Percentiles rank a stretch among this genome's conserved stretches.
phyloP scores from a whole-genome alignment of 2,113 vertebrate species.

The Ptychochromis oligacanthus region DNA sequence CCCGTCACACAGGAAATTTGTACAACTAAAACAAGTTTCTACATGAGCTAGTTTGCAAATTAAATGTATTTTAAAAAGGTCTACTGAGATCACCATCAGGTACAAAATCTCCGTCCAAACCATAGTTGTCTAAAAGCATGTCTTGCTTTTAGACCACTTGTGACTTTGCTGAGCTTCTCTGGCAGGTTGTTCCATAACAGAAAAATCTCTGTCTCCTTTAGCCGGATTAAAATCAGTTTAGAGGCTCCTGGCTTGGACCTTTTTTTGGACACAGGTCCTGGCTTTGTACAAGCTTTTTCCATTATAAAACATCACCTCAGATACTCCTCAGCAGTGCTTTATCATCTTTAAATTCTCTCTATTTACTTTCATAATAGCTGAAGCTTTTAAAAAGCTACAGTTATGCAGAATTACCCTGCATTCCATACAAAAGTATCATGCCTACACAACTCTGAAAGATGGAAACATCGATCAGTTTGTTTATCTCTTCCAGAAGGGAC shows the following conservation, averaged over 20 bases:
- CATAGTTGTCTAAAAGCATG: neutral
- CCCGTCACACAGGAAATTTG: neutral
- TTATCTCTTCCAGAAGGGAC: neutral
- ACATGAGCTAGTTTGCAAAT: neutral
- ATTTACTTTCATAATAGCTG: neutral
- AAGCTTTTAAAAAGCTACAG: neutral
- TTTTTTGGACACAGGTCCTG: neutral
- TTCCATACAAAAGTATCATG: neutral
- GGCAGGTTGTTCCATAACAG: neutral
- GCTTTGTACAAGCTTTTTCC: neutral
- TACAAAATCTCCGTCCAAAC: neutral
- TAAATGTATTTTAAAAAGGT: neutral
- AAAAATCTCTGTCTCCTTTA: neutral
- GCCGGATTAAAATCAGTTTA: neutral
- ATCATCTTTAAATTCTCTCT: neutral
- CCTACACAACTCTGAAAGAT: neutral
- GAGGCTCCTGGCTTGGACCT: neutral
- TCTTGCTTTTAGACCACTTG: neutral
- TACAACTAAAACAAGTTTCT: neutral
- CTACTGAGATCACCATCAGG: neutral
- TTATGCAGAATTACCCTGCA: neutral
- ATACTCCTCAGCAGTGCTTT: neutral
- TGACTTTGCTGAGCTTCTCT: neutral
- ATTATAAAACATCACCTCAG: neutral
- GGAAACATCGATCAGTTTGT: neutral